These are phyloP conservation scores for Actinostola sp. DNA, from an alignment of 92 coral and sea anemone genomes.

Conservation along the genomic window DNA sequence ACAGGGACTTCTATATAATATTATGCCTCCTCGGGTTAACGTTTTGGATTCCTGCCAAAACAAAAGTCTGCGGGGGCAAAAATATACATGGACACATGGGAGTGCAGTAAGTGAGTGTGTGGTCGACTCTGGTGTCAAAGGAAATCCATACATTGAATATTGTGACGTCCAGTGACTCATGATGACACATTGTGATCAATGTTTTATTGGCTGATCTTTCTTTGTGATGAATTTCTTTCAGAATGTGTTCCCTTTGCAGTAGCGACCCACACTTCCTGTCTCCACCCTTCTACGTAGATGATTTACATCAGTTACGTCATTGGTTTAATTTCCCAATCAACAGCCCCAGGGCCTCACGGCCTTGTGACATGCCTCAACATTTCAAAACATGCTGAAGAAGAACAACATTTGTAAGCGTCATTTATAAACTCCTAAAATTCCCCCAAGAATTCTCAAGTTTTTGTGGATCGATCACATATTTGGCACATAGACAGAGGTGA, in stretches of 20 bases:
- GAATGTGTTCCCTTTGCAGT: too few species aligned
- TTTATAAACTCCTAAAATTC: constrained; percentile 6
- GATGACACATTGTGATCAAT: not conserved
- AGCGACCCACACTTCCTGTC: constrained; percentile 33
- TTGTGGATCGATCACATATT: not conserved
- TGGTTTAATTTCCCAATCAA: constrained; percentile 24
- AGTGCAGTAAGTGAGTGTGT: too few species aligned
- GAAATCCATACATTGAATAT: too few species aligned
- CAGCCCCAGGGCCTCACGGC: constrained; percentile 22
- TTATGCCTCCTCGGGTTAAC: too few species aligned
- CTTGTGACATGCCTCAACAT: constrained; percentile 12
- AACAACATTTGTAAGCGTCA: not conserved
- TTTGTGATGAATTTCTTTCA: not conserved
- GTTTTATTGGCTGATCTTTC: not conserved
- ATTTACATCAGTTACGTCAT: constrained; percentile 17
- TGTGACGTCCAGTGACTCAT: too few species aligned
- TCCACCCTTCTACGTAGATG: constrained; percentile 31
- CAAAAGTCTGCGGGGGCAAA: too few species aligned
- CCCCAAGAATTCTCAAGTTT: not conserved
- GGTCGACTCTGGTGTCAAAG: too few species aligned
- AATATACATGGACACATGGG: too few species aligned
- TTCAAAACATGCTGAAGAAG: constrained; percentile 33
- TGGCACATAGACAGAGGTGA: constrained; percentile 9
- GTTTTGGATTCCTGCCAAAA: too few species aligned
- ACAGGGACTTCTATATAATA: too few species aligned